Evolutionary conservation across 2,888 invertebrate species (phyloP).

Genomic region (Trissolcus japonicus): DNA sequence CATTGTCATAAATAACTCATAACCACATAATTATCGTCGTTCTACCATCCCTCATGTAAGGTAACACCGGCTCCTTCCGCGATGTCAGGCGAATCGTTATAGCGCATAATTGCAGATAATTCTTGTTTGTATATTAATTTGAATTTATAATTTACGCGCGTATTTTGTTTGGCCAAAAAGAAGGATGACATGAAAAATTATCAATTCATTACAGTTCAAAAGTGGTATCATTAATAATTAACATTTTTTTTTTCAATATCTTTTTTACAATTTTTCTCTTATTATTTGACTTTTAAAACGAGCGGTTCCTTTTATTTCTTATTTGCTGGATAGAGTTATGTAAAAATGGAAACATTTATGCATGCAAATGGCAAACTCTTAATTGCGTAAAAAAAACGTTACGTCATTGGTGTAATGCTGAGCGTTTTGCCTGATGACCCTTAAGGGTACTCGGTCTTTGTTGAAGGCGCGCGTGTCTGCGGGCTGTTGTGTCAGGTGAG

Average conservation of each 20-base stretch:
- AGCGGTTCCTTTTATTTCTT: no score
- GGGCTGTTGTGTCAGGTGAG: slow-evolving; percentile 55
- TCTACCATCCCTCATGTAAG: not conserved
- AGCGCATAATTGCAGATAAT: slow-evolving; percentile 22
- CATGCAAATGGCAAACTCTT: no score
- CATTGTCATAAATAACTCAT: slow-evolving; percentile 36
- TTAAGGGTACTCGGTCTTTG: slow-evolving; percentile 30
- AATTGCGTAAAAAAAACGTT: not conserved
- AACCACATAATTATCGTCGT: slow-evolving; percentile 26
- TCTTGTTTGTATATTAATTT: slow-evolving; percentile 27
- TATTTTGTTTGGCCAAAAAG: not conserved
- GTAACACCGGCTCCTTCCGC: slow-evolving; percentile 4
- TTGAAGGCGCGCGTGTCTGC: slow-evolving; percentile 46
- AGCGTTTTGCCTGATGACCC: slow-evolving; percentile 24
- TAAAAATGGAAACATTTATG: no score
- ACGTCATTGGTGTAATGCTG: not conserved
- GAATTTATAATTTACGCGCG: slow-evolving; percentile 6
- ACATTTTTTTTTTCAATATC: no score
- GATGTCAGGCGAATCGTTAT: slow-evolving; percentile 28
- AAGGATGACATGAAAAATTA: no score
- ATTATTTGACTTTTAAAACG: no score
- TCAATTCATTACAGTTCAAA: no score
- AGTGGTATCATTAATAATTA: no score
- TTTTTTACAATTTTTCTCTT: no score
- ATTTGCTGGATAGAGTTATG: no score